phyloP scores from a whole-genome alignment of 1,140 invertebrate species.

The Brachionus plicatilis region DNA sequence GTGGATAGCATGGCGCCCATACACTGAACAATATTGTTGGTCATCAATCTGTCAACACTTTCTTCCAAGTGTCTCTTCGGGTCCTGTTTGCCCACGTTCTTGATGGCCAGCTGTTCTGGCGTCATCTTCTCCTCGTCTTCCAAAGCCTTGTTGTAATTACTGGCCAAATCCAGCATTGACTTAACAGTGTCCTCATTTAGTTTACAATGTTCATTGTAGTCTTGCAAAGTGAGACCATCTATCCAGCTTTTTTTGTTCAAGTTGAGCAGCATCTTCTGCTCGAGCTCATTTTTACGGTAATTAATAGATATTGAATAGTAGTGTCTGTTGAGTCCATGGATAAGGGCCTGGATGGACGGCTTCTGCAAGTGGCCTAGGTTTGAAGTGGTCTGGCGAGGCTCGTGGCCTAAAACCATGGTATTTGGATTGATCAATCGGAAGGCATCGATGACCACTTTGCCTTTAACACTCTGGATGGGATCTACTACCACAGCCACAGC shows the following conservation, averaged over 20 bases:
- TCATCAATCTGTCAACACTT: constrained; percentile 93
- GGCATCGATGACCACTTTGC: constrained; percentile 63
- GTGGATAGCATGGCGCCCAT: constrained; percentile 97
- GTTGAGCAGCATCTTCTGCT: constrained; percentile 97
- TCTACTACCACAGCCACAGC: constrained; percentile 99
- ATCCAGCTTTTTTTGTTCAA: constrained; percentile 99
- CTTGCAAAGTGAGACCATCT: constrained; percentile 86
- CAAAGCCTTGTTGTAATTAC: constrained; percentile 94
- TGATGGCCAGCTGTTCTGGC: constrained; percentile 96
- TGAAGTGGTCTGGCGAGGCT: constrained; percentile 95
- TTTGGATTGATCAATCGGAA: constrained; percentile 89
- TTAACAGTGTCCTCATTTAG: constrained; percentile 78
- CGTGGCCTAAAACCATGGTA: constrained; percentile 96
- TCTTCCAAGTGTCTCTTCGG: constrained; percentile 99
- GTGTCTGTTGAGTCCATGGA: constrained; percentile 96
- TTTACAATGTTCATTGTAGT: constrained; percentile 88
- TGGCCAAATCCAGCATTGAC: constrained; percentile 93
- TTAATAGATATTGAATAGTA: constrained; percentile 99
- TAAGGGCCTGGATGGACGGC: constrained; percentile 95
- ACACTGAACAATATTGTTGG: constrained; percentile 96
- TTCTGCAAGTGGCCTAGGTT: constrained; percentile 97
- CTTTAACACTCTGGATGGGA: constrained; percentile 98
- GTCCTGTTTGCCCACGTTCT: constrained; percentile 99
- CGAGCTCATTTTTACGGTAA: constrained; percentile 95
- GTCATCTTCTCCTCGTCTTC: constrained; percentile 99